Conservation (phyloP, 1,140 invertebrate species). For the Drosophila littoralis region DNA sequence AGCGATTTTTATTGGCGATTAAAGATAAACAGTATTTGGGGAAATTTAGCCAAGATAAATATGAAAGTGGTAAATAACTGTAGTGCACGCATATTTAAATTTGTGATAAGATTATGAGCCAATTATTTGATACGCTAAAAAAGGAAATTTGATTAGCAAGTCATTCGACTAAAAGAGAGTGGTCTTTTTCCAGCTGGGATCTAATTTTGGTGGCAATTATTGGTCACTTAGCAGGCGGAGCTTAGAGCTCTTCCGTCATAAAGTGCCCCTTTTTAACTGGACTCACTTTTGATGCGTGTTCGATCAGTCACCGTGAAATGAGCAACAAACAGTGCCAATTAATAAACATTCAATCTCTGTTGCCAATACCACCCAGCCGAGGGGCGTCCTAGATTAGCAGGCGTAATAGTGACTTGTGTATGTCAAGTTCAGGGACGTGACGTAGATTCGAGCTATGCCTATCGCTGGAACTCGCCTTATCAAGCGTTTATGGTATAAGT, state of each 20-base stretch:
- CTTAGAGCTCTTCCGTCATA: neutral
- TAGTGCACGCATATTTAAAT: too few species aligned
- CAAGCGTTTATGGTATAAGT: neutral
- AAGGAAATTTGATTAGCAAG: neutral
- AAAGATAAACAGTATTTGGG: too few species aligned
- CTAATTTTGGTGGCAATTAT: too few species aligned
- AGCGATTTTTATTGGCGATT: too few species aligned
- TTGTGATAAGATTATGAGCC: too few species aligned
- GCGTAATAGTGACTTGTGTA: neutral
- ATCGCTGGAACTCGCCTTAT: slow-evolving; percentile 27
- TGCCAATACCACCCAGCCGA: too few species aligned
- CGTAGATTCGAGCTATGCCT: slow-evolving; percentile 22
- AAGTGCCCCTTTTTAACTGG: slow-evolving; percentile 9
- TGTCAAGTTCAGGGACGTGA: slow-evolving; percentile 46
- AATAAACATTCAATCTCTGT: too few species aligned
- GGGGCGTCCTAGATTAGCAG: neutral
- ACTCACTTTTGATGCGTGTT: slow-evolving; percentile 23
- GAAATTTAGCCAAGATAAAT: too few species aligned
- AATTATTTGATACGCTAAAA: too few species aligned
- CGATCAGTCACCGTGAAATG: slow-evolving; percentile 26
- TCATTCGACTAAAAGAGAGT: too few species aligned
- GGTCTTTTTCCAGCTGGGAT: too few species aligned
- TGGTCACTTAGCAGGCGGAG: neutral
- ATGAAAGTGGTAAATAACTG: too few species aligned
- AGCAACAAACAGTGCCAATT: slow-evolving; percentile 15